phyloP scores from a whole-genome alignment of 2,113 vertebrate genomes.

The Speoplatyrhinus poulsoni region DNA sequence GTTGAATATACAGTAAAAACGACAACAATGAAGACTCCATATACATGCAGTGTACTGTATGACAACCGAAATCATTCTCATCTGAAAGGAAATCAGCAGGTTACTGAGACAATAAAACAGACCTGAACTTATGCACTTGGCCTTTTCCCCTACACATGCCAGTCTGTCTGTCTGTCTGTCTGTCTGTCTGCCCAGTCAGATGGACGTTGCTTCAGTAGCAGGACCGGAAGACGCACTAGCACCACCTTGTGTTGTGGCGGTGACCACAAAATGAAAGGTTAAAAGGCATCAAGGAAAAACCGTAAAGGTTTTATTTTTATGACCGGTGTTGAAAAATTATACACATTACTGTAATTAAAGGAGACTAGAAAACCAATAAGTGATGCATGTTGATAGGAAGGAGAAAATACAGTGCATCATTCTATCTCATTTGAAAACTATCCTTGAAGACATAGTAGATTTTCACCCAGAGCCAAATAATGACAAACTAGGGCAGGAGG shows the following conservation, averaged over 20 bases:
- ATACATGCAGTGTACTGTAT: not conserved
- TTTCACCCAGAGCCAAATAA: slow-evolving; percentile 22
- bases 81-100: slow-evolving; percentile 31
- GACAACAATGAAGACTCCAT: not conserved
- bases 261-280: slow-evolving; percentile 39
- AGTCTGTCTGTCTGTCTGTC: slow-evolving; percentile 25
- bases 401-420: not conserved
- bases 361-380: not conserved
- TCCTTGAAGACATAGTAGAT: slow-evolving; percentile 21
- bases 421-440: not conserved
- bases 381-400: not conserved
- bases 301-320: not conserved
- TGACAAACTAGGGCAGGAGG: slow-evolving; percentile 50
- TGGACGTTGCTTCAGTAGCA: slow-evolving; percentile 2
- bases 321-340: not conserved
- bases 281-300: slow-evolving; percentile 30
- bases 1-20: not conserved
- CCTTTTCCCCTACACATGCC: slow-evolving; percentile 36
- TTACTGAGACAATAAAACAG: slow-evolving; percentile 42
- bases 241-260: slow-evolving; percentile 69
- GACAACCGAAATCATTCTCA: slow-evolving; percentile 24
- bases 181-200: not conserved
- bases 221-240: slow-evolving; percentile 63
- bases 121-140: slow-evolving; percentile 43
- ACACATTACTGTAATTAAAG: not conserved